Conservation (phyloP, 2,797 vertebrate species). For the Enteromius radiatus region DNA sequence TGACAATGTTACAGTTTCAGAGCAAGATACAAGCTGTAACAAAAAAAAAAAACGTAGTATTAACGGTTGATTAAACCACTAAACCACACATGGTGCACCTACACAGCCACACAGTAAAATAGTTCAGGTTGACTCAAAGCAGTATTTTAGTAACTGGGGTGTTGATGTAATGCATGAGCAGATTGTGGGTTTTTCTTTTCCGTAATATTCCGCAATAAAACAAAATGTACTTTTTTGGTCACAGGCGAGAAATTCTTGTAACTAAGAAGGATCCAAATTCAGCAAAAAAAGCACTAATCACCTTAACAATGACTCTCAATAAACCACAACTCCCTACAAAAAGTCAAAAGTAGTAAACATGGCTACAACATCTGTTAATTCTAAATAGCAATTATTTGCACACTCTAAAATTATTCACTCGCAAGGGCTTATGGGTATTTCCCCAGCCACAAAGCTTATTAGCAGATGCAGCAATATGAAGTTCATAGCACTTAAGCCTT, state of each 20-base stretch:
- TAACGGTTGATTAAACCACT: neutral
- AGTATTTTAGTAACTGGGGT: slow-evolving; percentile 20
- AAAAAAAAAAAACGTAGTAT: no score
- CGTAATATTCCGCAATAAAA: slow-evolving; percentile 5
- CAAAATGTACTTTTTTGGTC: slow-evolving; percentile 23
- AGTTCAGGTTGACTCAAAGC: slow-evolving; percentile 10
- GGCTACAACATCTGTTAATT: slow-evolving; percentile 13
- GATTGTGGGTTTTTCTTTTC: slow-evolving; percentile 16
- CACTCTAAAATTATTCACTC: slow-evolving; percentile 25
- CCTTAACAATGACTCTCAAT: slow-evolving; percentile 10
- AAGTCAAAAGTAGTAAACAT: slow-evolving; percentile 3
- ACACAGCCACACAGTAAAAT: slow-evolving; percentile 7
- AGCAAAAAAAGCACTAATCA: slow-evolving; percentile 3
- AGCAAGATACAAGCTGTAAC: slow-evolving; percentile 35
- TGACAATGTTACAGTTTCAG: slow-evolving; percentile 65
- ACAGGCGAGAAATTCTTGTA: neutral
- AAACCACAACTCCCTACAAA: neutral
- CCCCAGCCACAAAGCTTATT: neutral
- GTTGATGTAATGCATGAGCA: slow-evolving; percentile 20
- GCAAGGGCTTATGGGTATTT: slow-evolving; percentile 17
- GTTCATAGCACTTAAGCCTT: slow-evolving; percentile 12
- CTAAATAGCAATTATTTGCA: slow-evolving; percentile 26
- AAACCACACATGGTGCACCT: slow-evolving; percentile 23
- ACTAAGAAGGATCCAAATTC: slow-evolving; percentile 10
- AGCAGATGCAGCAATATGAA: neutral